These are phyloP conservation scores for Pelvicachromis taeniatus DNA, from an alignment of 2,113 vertebrate species.

Conservation along the genomic window DNA sequence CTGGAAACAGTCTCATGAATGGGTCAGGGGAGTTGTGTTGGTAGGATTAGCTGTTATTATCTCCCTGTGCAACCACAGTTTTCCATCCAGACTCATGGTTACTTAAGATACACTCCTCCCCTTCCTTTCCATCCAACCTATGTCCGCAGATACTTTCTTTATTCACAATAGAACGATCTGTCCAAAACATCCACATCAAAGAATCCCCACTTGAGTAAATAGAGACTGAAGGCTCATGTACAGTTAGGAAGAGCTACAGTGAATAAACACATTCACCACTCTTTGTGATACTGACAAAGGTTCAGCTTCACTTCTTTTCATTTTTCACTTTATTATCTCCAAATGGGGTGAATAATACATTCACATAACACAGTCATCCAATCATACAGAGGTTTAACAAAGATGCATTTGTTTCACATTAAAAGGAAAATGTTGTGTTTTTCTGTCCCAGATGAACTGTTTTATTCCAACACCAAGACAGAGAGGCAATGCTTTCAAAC, in stretches of 20 bases:
- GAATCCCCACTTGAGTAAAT: constrained; percentile 1
- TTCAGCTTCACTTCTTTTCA: not conserved
- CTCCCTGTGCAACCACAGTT: constrained; percentile 6
- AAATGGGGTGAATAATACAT: not conserved
- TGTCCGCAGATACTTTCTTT: not conserved
- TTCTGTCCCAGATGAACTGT: not conserved
- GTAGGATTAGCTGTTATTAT: constrained; percentile 33
- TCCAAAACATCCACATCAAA: constrained; percentile 46
- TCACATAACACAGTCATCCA: not conserved
- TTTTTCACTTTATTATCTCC: constrained; percentile 10
- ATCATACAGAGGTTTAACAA: not conserved
- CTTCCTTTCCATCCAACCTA: not conserved
- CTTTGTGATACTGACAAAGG: not conserved
- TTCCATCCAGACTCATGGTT: constrained; percentile 1
- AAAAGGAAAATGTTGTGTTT: not conserved
- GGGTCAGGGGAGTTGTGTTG: constrained; percentile 41
- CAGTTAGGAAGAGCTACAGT: not conserved
- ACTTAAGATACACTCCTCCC: not conserved
- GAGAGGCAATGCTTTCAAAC: not conserved
- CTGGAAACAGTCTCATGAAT: constrained; percentile 54
- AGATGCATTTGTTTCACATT: not conserved
- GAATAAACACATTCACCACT: not conserved
- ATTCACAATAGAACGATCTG: constrained; percentile 29
- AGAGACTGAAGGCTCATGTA: not conserved
- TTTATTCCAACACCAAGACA: not conserved